Conservation (phyloP, 1,140 invertebrate species). For the Drosophila sproati region DNA sequence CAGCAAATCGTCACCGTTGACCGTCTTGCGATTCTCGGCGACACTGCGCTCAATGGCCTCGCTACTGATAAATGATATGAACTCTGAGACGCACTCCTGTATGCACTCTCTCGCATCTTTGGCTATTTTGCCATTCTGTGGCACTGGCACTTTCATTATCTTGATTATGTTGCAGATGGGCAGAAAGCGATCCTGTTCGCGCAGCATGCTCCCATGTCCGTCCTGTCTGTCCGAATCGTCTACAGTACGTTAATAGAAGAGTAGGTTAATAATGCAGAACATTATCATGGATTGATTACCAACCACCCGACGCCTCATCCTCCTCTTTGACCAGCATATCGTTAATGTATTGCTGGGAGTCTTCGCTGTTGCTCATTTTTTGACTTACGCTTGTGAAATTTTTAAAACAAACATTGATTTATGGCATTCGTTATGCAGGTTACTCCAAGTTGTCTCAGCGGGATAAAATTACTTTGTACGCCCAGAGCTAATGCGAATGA, state of each 20-base stretch:
- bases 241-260: slow-evolving; percentile 7
- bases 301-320: slow-evolving; percentile 73
- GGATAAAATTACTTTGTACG: neutral
- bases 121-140: slow-evolving; percentile 98
- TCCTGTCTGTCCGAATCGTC: slow-evolving; percentile 79
- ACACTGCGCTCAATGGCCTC: slow-evolving; percentile 98
- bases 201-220: slow-evolving; percentile 84
- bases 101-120: slow-evolving; percentile 99
- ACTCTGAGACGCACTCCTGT: slow-evolving; percentile 99
- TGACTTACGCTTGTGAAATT: slow-evolving; percentile 6
- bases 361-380: slow-evolving; percentile 78
- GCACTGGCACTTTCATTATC: slow-evolving; percentile 99
- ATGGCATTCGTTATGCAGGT: neutral
- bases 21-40: slow-evolving; percentile 99
- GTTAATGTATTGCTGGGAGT: slow-evolving; percentile 73
- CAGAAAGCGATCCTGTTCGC: slow-evolving; percentile 97
- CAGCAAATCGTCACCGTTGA: slow-evolving; percentile 99
- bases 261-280: neutral
- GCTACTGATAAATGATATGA: slow-evolving; percentile 99
- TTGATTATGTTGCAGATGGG: slow-evolving; percentile 99
- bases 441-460: neutral
- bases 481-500: neutral
- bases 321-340: slow-evolving; percentile 74
- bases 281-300: slow-evolving; percentile 10
- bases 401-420: slow-evolving; percentile 8